Evolutionary conservation across 2,797 vertebrate species (phyloP), one percentile per base, ranked within the genome.

Genomic region (Brotula barbata): DNA sequence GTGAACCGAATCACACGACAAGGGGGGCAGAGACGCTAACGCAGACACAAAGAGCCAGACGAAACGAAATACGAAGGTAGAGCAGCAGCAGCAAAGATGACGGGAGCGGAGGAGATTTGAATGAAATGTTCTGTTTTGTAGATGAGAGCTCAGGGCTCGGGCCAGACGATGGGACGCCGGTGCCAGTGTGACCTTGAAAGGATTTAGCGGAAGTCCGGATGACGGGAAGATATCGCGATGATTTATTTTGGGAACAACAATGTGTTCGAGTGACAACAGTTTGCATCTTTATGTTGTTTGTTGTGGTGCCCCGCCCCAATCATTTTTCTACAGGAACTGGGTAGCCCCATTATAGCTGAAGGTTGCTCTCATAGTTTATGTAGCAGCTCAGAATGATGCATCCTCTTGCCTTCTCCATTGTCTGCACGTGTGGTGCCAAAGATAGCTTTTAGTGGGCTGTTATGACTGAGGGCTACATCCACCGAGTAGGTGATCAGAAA

Each of bases 351-450:
- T 68, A 73, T 74, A 76, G 60, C 70, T 71, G 73, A 81, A 75
- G 81, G 81, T 86, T 85, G 80, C 82, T 84, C 73, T 57, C 66
- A 40, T 58, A 20, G 82, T 82, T 82, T 78, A 80, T 44, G 68
- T 60, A 70, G 66, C 5, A 44, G 25, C 25, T 8, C 25, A 4
- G 25, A 28, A 28, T 28, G 40, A 31, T n/a, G 74, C 73, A 76
- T 87, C 81, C 76, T 86, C 64, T n/a, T 57, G 62, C 71, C 47
- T 28, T 64, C 20, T 50, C 71, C 52, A 87, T 88, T 89, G 86
- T 90, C 65, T 60, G 60, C 71, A 71, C 41, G 60, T 74, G 66
- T 6, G 78, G 81, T 47, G 76, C 82, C 86, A 59, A 51, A 16
- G 28, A 63, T 28, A 23, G n/a, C 43, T 63, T 48, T 58, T 66